Base-by-base conservation (phyloP, 1,140 invertebrate species). In the Palaemon carinicauda region DNA sequence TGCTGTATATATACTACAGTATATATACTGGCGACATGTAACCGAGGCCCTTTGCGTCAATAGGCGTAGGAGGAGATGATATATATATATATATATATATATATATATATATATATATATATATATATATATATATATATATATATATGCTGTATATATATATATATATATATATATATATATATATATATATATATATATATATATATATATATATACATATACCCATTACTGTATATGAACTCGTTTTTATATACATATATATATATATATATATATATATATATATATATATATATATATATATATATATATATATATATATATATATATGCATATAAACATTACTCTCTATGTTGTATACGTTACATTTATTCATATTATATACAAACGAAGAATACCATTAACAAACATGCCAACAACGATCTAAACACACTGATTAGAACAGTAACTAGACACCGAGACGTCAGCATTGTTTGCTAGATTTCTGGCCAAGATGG, bases 51-150 rank as follows among this genome's bases (percentile, higher is more conserved):
- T n/a, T n/a, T n/a, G n/a, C n/a, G n/a, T n/a, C n/a, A n/a, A n/a
- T n/a, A n/a, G n/a, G n/a, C n/a, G n/a, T n/a, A n/a, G n/a, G n/a
- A n/a, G n/a, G n/a, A n/a, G n/a, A n/a, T n/a, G n/a, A 75, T 75
- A 75, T 75, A 75, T 75, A 75, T 75, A 50, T 75, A 50, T 75
- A 50, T 75, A 50, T 75, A 75, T 75, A 75, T 75, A 75, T 75
- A 75, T 75, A 75, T 75, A 75, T 75, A 75, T 75, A 75, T 75
- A 75, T 75, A 75, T 75, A 75, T 75, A 75, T 75, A 75, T 75
- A 75, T 75, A 75, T 75, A 75, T 75, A 75, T 75, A 75, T 75
- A 75, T 75, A 75, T 75, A 75, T 75, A 75, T 75, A 75, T 75
- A 75, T 75, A 33, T 33, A 75, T 33, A 33, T 75, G 17, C 41